Evolutionary conservation across 2,888 invertebrate genomes (phyloP).

Genomic region (Andrena dorsata): DNA sequence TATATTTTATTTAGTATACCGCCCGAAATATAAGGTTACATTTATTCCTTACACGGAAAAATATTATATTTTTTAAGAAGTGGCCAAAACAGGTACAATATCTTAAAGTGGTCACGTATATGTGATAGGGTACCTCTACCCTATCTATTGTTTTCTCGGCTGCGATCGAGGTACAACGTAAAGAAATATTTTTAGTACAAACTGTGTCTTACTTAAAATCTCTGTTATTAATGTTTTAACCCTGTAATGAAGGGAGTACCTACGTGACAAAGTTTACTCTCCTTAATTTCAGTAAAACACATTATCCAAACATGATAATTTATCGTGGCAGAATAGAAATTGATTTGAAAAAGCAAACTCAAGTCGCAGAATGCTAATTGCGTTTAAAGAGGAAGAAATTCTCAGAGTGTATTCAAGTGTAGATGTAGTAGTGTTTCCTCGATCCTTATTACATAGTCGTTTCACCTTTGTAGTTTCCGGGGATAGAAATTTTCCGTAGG

Average conservation of each 20-base stretch:
- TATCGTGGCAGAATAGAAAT: not conserved
- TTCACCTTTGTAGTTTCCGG: conserved; percentile 66
- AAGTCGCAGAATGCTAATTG: conserved; percentile 3
- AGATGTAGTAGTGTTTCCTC: conserved; percentile 23
- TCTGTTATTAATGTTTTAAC: no score
- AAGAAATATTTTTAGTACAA: no score
- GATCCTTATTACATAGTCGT: conserved; percentile 41
- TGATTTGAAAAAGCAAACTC: not conserved
- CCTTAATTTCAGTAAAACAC: not conserved
- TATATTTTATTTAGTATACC: no score
- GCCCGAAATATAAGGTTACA: no score
- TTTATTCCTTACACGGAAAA: no score
- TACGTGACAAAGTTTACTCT: not conserved
- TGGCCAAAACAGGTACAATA: no score
- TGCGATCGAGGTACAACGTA: no score
- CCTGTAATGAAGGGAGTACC: no score
- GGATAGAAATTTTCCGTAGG: conserved; percentile 59
- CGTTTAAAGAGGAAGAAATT: not conserved
- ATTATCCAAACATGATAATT: not conserved
- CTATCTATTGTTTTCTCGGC: not conserved
- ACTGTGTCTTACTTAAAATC: no score
- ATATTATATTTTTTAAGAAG: no score
- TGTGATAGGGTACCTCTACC: no score
- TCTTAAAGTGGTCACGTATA: no score
- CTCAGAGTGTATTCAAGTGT: not conserved